Evolutionary conservation across 2,113 vertebrate genomes (phyloP).

Genomic region (Lagopus muta): DNA sequence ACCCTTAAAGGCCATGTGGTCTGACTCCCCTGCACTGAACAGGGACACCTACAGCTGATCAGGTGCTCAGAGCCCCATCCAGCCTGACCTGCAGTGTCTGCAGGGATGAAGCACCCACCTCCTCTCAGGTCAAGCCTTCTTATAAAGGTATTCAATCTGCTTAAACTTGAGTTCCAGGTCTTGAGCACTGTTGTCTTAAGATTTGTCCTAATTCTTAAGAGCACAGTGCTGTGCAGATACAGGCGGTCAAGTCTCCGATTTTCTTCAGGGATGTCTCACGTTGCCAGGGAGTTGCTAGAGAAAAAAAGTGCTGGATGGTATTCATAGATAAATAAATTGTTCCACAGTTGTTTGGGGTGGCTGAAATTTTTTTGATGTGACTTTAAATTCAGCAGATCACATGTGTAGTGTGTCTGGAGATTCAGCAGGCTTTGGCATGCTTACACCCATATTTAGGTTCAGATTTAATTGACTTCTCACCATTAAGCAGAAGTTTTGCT

Average conservation of each 20-base stretch:
- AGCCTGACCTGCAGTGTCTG: no score
- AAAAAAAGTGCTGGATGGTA: neutral
- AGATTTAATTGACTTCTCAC: neutral
- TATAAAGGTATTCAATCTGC: neutral
- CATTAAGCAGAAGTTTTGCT: neutral
- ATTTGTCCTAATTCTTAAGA: neutral
- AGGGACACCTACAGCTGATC: no score
- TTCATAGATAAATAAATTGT: neutral
- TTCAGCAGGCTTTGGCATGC: neutral
- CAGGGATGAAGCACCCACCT: no score
- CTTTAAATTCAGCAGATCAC: neutral
- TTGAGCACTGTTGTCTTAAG: neutral
- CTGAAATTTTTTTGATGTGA: neutral
- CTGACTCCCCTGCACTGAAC: no score
- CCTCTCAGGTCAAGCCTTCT: neutral
- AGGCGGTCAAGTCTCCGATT: neutral
- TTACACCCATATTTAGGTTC: neutral
- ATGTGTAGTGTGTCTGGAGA: neutral
- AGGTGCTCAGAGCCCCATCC: no score
- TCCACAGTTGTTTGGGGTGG: neutral
- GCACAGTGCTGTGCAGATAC: neutral
- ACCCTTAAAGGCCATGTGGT: no score
- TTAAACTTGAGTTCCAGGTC: neutral
- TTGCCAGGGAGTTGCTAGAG: neutral
- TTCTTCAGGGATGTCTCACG: neutral